Base-by-base conservation (phyloP, 2,797 vertebrate genomes). In the Sciaenops ocellatus region DNA sequence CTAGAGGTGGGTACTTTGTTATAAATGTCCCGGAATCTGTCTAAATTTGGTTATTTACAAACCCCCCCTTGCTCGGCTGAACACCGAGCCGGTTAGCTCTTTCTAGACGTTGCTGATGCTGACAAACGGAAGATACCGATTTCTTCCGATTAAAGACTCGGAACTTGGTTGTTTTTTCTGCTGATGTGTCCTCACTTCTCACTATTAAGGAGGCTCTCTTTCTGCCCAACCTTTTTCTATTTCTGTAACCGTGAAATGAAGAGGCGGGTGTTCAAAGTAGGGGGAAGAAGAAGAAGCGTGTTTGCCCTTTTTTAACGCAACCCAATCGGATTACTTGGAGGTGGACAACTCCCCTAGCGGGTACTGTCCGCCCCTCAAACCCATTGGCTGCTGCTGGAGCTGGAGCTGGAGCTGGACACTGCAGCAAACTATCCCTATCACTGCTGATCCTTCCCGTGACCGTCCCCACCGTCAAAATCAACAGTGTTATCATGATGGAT, bases 341-440 rank as follows among this genome's bases (percentile, higher is more conserved):
- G 73, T 52, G 85, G 93, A 94, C 94, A 94, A 95, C 95, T 87
- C 95, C 94, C 94, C 93, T 66, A 64, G 70, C 34, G 60, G 79
- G 22, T 15, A 3, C 71, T 18, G 76, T 85, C 90, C 90, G 64
- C 93, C 93, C 92, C 91, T 64, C 83, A 1, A 65, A 0, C 16
- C 73, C 73, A 95, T 94, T 93, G 94, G 93, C 81, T 89, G 79
- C 47, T 0, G 44, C 26, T 18, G 54, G 18, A n/a, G 34, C n/a
- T 30, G 41, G 7, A 52, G 22, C 3, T 16, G n/a, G 48, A 63
- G 20, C 12, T 24, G 3, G 34, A 2, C 34, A 2, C 34, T 38
- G 34, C 34, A 38, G 34, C 8, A 38, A 38, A 38, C 34, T 38
- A 38, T 38, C 34, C 9, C 34, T 38, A 38, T 64, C 47, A 4